Conservation (phyloP, 1,140 invertebrate genomes). For the Pemphigus obesinymphae region DNA sequence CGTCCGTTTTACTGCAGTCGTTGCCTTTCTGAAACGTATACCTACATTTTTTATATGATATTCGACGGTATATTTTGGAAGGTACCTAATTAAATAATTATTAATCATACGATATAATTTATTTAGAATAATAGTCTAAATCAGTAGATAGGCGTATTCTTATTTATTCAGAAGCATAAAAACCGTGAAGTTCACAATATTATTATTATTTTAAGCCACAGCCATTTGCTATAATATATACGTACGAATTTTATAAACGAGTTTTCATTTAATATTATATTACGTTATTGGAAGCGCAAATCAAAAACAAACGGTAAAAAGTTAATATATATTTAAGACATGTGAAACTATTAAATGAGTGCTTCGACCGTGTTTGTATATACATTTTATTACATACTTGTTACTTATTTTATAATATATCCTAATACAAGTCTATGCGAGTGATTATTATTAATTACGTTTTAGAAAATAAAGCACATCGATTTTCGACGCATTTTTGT, state of each 20-base stretch:
- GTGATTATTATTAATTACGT: no score
- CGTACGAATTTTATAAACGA: background rate
- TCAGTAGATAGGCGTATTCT: background rate
- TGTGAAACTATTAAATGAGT: background rate
- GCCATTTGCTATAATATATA: background rate
- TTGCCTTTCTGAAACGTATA: background rate
- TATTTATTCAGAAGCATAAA: background rate
- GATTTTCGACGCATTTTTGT: no score
- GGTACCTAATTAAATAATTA: background rate
- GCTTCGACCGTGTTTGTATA: no score
- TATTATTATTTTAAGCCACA: background rate
- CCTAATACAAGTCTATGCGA: no score
- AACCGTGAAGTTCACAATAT: background rate
- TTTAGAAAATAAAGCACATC: no score
- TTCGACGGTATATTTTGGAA: background rate
- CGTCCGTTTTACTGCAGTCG: no score
- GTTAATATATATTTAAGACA: background rate
- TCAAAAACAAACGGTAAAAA: background rate
- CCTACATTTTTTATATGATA: background rate
- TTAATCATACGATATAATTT: background rate
- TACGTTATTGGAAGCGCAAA: background rate
- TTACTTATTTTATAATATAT: no score
- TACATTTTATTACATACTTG: no score
- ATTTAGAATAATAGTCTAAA: background rate
- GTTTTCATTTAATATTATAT: background rate